These are phyloP conservation scores for Carposina sasakii DNA, from an alignment of 1,140 invertebrate species.

Conservation along the genomic window DNA sequence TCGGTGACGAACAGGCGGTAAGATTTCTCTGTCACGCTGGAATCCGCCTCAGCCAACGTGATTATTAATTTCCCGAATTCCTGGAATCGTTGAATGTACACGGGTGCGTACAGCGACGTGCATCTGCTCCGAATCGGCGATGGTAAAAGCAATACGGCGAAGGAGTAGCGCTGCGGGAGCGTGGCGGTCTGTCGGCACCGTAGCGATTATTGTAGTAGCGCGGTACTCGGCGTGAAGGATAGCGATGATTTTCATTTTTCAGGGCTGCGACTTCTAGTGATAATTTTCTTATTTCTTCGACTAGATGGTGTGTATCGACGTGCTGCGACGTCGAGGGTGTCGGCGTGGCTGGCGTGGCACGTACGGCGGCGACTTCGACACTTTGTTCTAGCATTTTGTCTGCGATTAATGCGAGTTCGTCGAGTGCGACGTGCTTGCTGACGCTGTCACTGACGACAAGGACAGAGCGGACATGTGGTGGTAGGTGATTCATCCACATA, in stretches of 20 bases:
- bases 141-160: slow-evolving; percentile 16
- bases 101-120: slow-evolving; percentile 4
- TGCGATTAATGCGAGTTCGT: slow-evolving; percentile 15
- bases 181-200: neutral
- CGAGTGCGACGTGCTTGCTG: too few species aligned
- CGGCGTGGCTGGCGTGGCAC: neutral
- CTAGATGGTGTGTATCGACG: neutral
- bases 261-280: neutral
- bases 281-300: neutral
- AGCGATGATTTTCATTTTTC: too few species aligned
- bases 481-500: slow-evolving; percentile 16
- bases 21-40: neutral
- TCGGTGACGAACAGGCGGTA: neutral
- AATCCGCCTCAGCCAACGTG: neutral
- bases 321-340: too few species aligned
- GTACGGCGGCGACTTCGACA: neutral
- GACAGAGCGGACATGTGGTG: neutral
- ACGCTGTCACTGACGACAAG: neutral
- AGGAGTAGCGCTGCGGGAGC: too few species aligned
- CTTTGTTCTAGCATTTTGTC: slow-evolving; percentile 16
- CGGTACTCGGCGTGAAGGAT: neutral
- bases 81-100: neutral
- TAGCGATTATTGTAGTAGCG: too few species aligned
- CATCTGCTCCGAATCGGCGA: neutral
- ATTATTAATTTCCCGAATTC: neutral